A percentile compares a stretch with the other conserved stretches of the same genome.
phyloP scores from a whole-genome alignment of 1,140 invertebrate species.

The Kradibia gibbosae region DNA sequence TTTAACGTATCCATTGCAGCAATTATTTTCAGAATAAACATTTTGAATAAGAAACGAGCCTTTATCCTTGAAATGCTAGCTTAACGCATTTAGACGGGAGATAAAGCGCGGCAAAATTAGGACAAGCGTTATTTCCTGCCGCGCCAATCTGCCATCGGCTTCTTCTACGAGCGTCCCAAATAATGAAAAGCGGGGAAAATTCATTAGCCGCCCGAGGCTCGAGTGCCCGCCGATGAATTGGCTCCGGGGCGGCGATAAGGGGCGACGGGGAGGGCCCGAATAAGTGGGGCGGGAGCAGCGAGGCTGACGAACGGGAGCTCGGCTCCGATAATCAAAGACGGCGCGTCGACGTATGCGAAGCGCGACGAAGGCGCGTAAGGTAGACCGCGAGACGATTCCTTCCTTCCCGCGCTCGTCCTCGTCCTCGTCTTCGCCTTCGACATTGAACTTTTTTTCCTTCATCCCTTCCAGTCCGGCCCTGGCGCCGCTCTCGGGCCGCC shows the following conservation, averaged over 20 bases:
- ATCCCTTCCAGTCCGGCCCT: neutral
- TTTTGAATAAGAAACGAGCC: neutral
- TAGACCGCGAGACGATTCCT: neutral
- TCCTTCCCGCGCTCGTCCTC: neutral
- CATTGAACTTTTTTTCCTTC: constrained; percentile 46
- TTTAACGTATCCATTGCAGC: neutral
- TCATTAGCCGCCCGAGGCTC: neutral
- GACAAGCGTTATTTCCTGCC: neutral
- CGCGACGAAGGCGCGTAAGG: neutral
- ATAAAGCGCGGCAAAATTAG: neutral
- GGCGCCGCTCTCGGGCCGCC: neutral
- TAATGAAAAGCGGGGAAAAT: neutral
- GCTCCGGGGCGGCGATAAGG: too few species aligned
- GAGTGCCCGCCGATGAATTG: too few species aligned
- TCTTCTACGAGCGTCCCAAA: neutral
- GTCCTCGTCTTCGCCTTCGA: too few species aligned
- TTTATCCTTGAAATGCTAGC: neutral
- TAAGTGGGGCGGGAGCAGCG: neutral
- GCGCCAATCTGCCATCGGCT: neutral
- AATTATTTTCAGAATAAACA: neutral
- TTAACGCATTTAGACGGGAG: neutral
- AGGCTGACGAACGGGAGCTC: neutral
- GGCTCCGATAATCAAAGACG: neutral
- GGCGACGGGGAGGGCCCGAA: neutral
- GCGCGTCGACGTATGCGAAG: neutral